phyloP scores from a whole-genome alignment of 2,797 vertebrate genomes.

The Anisognathus igniventris region DNA sequence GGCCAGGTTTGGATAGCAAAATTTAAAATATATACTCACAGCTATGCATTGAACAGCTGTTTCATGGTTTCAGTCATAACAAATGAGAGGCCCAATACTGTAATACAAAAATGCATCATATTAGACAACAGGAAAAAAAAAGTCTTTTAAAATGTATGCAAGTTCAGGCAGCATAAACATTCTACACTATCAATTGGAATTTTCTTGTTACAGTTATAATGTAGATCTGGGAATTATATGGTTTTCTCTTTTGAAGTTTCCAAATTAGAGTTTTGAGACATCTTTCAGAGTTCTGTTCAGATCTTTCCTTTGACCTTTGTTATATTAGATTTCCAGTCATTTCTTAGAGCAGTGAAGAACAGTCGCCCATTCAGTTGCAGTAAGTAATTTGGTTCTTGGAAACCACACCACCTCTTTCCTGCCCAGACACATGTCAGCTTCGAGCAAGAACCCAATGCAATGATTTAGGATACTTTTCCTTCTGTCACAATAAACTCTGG shows the following conservation, averaged over 20 bases:
- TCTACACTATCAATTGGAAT: not conserved
- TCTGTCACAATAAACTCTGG: constrained; percentile 53
- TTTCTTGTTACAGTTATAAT: not conserved
- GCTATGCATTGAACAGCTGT: not conserved
- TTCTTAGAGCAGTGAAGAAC: not conserved
- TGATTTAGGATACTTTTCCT: constrained; percentile 33
- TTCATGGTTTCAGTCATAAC: not conserved
- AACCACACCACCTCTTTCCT: not conserved
- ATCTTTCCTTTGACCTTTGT: not conserved
- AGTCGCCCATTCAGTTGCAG: not conserved
- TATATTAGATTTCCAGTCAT: not conserved
- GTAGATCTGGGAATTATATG: not conserved
- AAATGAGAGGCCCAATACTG: not conserved
- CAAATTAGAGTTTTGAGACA: not conserved
- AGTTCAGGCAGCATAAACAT: not conserved
- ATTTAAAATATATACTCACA: not conserved
- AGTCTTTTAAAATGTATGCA: not conserved
- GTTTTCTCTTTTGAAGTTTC: not conserved
- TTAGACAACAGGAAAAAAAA: not conserved
- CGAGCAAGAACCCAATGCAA: not conserved
- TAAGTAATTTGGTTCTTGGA: not conserved
- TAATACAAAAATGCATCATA: not conserved
- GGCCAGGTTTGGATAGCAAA: not conserved
- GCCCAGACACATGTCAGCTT: not conserved
- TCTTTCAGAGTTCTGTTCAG: not conserved